Evolutionary conservation across 2,797 vertebrate species (phyloP).

Genomic region (Rachycentron canadum): DNA sequence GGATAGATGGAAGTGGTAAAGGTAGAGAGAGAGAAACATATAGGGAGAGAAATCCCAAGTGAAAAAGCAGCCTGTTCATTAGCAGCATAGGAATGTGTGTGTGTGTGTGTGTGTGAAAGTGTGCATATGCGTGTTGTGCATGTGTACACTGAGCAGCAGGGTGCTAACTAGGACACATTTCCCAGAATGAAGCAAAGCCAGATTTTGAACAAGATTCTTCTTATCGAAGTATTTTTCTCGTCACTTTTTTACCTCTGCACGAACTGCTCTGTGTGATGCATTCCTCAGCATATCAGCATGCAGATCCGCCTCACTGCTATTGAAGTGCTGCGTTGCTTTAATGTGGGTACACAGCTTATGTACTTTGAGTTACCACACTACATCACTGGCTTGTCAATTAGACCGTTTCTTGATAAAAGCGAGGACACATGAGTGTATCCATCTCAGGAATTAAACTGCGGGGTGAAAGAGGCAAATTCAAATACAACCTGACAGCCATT

Average conservation of each 20-base stretch:
- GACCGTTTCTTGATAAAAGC: conserved; percentile 16
- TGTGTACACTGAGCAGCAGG: conserved; percentile 55
- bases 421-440: background rate
- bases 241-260: conserved; percentile 54
- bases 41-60: conserved; percentile 65
- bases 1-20: conserved; percentile 40
- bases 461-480: conserved; percentile 27
- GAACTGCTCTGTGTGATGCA: conserved; percentile 56
- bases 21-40: conserved; percentile 47
- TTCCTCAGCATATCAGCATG: conserved; percentile 59
- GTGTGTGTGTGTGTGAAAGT: conserved; percentile 25
- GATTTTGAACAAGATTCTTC: conserved; percentile 53
- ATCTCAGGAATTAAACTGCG: conserved; percentile 20
- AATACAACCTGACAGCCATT: conserved; percentile 53
- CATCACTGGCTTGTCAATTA: conserved; percentile 57
- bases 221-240: conserved; percentile 58
- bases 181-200: conserved; percentile 63
- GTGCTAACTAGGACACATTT: conserved; percentile 76
- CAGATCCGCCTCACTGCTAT: conserved; percentile 43
- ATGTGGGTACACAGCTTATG: conserved; percentile 43
- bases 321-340: conserved; percentile 48
- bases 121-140: conserved; percentile 26
- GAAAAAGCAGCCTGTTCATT: conserved; percentile 75
- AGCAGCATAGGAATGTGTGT: conserved; percentile 45
- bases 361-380: conserved; percentile 38